These are phyloP conservation scores for Peromyscus californicus DNA, from an alignment of 2,113 vertebrate species.

Conservation along the genomic window DNA sequence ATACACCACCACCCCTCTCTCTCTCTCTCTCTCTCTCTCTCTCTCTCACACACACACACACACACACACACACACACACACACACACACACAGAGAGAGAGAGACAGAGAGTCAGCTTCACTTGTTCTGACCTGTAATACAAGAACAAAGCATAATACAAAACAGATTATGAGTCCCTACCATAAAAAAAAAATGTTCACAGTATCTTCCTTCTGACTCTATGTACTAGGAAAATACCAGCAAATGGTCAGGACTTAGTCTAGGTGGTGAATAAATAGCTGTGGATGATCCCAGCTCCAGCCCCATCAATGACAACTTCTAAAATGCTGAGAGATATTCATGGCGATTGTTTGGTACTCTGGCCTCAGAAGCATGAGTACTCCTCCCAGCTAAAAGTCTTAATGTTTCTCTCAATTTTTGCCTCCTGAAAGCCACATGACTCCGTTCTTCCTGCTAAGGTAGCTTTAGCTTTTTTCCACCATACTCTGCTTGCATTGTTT, in stretches of 20 bases:
- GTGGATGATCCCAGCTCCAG: neutral
- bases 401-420: neutral
- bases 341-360: neutral
- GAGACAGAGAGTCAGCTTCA: neutral
- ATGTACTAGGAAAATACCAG: neutral
- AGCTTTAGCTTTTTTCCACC: neutral
- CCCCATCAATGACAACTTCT: neutral
- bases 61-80: neutral
- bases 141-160: conserved; percentile 8
- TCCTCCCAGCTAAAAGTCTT: neutral
- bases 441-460: neutral
- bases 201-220: neutral
- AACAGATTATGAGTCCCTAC: neutral
- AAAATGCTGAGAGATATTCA: neutral
- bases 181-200: neutral
- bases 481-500: neutral
- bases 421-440: neutral
- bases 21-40: too few species aligned
- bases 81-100: neutral
- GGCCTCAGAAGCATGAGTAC: neutral
- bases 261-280: neutral
- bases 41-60: neutral
- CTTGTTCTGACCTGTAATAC: neutral
- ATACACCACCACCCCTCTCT: too few species aligned
- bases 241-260: neutral